Base-by-base conservation (phyloP, 2,888 invertebrate genomes). In the Sipha maydis region DNA sequence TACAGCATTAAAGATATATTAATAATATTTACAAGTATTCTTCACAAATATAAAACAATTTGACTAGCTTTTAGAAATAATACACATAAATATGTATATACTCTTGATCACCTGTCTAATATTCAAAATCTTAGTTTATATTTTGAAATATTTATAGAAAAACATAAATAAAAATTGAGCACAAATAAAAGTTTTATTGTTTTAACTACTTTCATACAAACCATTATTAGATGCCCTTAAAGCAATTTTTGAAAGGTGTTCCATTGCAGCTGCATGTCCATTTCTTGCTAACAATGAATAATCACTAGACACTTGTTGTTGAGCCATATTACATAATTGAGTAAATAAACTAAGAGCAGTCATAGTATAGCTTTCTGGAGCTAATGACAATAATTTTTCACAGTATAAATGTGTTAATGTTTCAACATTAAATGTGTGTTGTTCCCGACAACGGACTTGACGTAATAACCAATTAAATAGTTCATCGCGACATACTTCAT, bases 201-300 rank as follows among this genome's bases (percentile, higher is more conserved):
- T 17, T 82, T 41, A 41, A 67, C 9, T 11, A 82, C 28, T 84
- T 80, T 67, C 76, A 78, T 90, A 75, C 89, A 89, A 91, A 95
- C 95, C 95, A 88, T 97, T 97, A 91, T 96, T 97, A 90, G 95
- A 95, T 3, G 98, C 98, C 90, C 96, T 93, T 8, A 98, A 93
- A 0, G 98, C 98, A 90, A 98, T 97, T 92, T 96, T 96, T 98
- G 98, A 98, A 90, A 98, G 93, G 91, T 98, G 97, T 92, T 97
- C 96, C 96, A 98, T 98, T 25, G 97, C 97, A 25, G 96, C 94
- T 54, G 95, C 95, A 92, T 95, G 95, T 8, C 92, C 91, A 1
- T 93, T 92, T 84, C 93, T 93, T 82, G 94, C 88, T 48, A 88
- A 21, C 7, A 88, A 75, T 48, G 89, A 89, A 80, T 82, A 83